Evolutionary conservation across 2,797 vertebrate genomes (phyloP), one percentile per base, ranked within the genome.

Genomic region (Cephalopachus bancanus): DNA sequence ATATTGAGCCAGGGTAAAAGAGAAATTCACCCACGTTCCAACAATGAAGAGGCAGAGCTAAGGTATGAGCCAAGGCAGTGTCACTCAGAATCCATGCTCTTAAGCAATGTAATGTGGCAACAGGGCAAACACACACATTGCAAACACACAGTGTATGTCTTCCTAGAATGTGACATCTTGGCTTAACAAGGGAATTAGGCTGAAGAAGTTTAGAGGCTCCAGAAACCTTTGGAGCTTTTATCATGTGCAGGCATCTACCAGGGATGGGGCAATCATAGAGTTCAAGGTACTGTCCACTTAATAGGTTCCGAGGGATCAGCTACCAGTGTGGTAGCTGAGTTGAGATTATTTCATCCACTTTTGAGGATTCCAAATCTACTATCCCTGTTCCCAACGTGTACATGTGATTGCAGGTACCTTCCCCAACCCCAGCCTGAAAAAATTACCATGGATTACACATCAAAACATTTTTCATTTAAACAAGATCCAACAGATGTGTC

Each of bases 251-350:
- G 10, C 12, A 10, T 0, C 7, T 1, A 15, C 8, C 7, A 91
- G 5, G 1, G 4, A 12, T 3, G 5, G 28, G 11, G 55, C n/a
- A 15, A 62, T 7, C 9, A 28, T 9, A 67, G 16, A 4, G 49
- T 65, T 95, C 28, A 33, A 64, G 9, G 37, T 16, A 30, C 10
- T 7, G 10, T 74, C 15, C 1, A 30, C 30, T 10, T 30, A 44
- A 67, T 0, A 0, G 4, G 5, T 49, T 51, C n/a, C 49, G 30
- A 65, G 9, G 22, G 44, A 14, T 33, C 0, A 7, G 3, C 19
- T 8, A n/a, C 53, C 57, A 62, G 49, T 6, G 9, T 3, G 4
- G 10, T 17, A 11, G 55, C 4, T 69, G 11, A 59, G 11, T 28
- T 12, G 24, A 3, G 7, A n/a, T 0, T 3, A 22, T n/a, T 83